These are phyloP conservation scores for Otocyon megalotis DNA, from an alignment of 2,113 vertebrate species.

Conservation along the genomic window DNA sequence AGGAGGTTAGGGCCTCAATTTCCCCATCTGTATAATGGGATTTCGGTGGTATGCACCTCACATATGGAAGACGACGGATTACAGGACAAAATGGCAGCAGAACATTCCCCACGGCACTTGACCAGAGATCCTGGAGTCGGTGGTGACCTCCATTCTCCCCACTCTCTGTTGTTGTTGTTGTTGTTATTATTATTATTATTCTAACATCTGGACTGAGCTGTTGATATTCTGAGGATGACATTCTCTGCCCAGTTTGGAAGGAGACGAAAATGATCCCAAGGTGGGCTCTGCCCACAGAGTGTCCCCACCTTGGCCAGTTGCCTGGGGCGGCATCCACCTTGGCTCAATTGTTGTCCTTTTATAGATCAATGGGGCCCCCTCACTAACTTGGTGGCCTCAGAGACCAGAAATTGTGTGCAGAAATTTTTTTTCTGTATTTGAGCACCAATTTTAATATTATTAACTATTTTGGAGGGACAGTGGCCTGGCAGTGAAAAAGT, in stretches of 20 bases:
- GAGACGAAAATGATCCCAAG: neutral
- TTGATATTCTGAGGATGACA: neutral
- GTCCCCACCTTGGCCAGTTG: neutral
- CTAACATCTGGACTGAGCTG: neutral
- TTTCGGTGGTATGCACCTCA: neutral
- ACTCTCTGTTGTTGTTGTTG: neutral
- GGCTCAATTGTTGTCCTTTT: neutral
- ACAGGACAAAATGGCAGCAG: neutral
- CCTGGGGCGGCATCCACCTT: neutral
- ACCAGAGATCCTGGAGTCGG: accelerated
- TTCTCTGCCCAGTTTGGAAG: neutral
- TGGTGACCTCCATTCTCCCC: neutral
- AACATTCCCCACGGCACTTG: accelerated
- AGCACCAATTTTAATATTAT: no score
- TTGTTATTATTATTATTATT: neutral
- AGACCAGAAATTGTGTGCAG: neutral
- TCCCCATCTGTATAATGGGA: neutral
- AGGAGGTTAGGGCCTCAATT: neutral
- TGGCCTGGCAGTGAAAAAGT: neutral
- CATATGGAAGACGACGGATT: neutral
- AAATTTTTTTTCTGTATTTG: neutral
- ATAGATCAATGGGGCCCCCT: neutral
- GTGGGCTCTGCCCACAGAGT: neutral
- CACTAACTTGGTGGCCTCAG: neutral
- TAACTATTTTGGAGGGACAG: neutral